Conservation (phyloP, 2,797 vertebrate species). For the Garrulus glandarius region DNA sequence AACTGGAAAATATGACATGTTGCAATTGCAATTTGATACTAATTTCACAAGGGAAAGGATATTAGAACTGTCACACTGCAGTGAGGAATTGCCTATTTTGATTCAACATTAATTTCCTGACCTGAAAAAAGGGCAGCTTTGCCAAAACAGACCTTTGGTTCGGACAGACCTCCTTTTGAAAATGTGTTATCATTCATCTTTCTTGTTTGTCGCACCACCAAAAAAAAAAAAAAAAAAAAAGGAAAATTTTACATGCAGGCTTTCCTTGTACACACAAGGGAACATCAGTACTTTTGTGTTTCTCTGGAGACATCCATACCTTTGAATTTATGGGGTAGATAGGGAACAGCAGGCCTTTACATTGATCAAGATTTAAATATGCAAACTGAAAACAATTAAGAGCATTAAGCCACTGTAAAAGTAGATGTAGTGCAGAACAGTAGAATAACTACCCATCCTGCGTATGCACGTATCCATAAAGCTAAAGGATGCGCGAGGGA, state of each 20-base stretch:
- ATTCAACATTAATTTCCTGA: neutral
- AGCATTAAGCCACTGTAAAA: neutral
- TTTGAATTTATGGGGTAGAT: neutral
- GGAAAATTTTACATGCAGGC: neutral
- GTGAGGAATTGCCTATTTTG: neutral
- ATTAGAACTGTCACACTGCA: neutral
- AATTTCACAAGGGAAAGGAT: constrained; percentile 4
- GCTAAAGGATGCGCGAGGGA: neutral
- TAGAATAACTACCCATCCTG: neutral
- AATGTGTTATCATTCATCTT: neutral
- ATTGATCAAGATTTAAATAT: neutral
- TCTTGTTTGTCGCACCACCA: neutral
- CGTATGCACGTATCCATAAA: neutral
- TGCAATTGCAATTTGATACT: neutral
- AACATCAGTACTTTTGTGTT: neutral
- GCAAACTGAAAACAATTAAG: neutral
- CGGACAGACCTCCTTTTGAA: neutral
- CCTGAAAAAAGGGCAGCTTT: neutral
- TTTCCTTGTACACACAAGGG: neutral
- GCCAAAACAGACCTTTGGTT: neutral
- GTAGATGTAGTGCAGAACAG: neutral
- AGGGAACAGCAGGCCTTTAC: neutral
- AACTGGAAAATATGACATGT: neutral
- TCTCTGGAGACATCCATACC: neutral
- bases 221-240: neutral